Evolutionary conservation across 2,113 vertebrate species (phyloP).

Genomic region (Thamnophis sirtalis): DNA sequence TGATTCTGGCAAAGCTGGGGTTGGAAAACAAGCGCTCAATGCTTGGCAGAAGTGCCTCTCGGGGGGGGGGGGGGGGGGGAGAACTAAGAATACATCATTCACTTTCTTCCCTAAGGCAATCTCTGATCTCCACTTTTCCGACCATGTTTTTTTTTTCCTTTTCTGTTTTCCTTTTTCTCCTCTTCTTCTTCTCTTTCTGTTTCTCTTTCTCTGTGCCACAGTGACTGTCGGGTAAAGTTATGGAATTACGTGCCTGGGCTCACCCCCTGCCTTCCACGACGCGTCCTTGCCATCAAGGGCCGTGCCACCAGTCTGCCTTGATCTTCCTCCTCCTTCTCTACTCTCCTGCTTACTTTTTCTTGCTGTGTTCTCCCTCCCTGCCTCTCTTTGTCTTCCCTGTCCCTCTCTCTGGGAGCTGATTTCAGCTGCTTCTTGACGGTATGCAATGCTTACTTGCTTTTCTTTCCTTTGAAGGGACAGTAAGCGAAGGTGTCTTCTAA

Average conservation of each 20-base stretch:
- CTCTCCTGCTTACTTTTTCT: constrained; percentile 50
- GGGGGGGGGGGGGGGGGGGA: background rate
- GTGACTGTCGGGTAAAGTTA: constrained; percentile 98
- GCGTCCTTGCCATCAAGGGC: constrained; percentile 98
- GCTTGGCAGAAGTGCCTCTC: background rate
- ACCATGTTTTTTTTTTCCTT: constrained; percentile 49
- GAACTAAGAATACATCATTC: background rate
- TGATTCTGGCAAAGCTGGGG: background rate
- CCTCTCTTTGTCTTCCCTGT: constrained; percentile 55
- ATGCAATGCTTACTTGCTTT: constrained; percentile 65
- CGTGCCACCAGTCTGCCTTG: constrained; percentile 97
- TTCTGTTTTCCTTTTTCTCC: constrained; percentile 43
- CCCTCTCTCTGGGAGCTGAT: constrained; percentile 64
- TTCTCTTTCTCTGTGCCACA: constrained; percentile 65
- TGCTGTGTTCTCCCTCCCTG: constrained; percentile 42
- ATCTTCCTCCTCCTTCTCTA: constrained; percentile 66
- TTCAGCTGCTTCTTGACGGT: constrained; percentile 76
- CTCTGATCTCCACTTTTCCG: constrained; percentile 60
- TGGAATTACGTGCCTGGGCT: constrained; percentile 98
- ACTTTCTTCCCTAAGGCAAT: constrained; percentile 49
- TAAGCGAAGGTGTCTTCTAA: constrained; percentile 25
- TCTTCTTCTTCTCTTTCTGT: constrained; percentile 48
- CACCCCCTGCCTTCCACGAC: constrained; percentile 95
- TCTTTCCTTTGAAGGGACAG: constrained; percentile 38
- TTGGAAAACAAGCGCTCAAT: background rate